Base-by-base conservation (phyloP, 2,113 vertebrate genomes). In the Boleophthalmus pectinirostris region DNA sequence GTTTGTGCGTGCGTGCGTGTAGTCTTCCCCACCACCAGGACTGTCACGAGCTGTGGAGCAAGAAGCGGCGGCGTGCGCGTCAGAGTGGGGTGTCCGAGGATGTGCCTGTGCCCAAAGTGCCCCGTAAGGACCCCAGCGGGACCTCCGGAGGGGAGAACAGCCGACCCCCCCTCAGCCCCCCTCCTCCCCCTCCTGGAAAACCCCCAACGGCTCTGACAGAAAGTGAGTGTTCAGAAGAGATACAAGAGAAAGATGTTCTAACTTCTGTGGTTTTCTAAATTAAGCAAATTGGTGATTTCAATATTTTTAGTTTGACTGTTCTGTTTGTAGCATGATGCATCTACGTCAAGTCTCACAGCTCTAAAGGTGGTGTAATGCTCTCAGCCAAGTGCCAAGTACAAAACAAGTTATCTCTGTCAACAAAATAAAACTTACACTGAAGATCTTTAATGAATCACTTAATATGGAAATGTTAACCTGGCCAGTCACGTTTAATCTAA, bases 41-140 rank as follows among this genome's bases (percentile, higher is more conserved):
- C 81, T 99, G 97, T 84, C 97, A 99, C 15, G 97, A 99, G 92
- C 93, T 99, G 60, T 99, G 97, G 97, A 99, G 97, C 88, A 98
- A 99, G 91, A 98, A 97, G 81, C 94, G 97, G 0, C 91, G 97
- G 25, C 93, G 97, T 53, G 95, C 98, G 61, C 93, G 96, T 79
- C 97, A 98, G 75, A 98, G 96, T 0, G 97, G 96, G 57, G 45
- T 94, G 64, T 78, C 91, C 3, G 97, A 98, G 79, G 98, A 99
- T 61, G 93, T 93, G 46, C 95, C 96, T 29, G 92, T 93, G 18
- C 89, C 95, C 66, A 99, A 99, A 94, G 93, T 93, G 83, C 93
- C 96, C 88, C 93, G 95, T 45, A 99, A 99, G 92, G 96, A 98
- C 82, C 79, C 88, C 72, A 92, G 94, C 0, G 92, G 94, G 90